Evolutionary conservation across 2,113 vertebrate species (phyloP), one percentile per base, ranked within the genome.

Genomic region (Hydropotes inermis): DNA sequence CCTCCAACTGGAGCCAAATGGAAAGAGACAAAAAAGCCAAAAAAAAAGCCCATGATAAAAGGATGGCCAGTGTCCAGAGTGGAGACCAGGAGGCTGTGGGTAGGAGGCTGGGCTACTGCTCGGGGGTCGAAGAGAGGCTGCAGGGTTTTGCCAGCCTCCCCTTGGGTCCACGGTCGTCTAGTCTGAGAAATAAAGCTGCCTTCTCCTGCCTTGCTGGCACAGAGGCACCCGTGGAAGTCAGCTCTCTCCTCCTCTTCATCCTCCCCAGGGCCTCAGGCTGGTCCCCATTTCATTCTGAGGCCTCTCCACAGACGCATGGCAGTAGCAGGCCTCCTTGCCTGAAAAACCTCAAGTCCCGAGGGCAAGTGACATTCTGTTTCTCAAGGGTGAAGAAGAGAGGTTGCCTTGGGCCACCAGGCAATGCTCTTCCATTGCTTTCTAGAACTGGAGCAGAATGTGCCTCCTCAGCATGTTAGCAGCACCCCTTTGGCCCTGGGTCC

Each of bases 381-480:
- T 17, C 74, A 90, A 39, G 33, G 10, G 6, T 17, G 23, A 76
- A 39, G 33, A 10, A 55, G 47, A 78, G 17, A 11, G n/a, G 10
- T n/a, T 7, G 4, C 54, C 1, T 30, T 3, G 54, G 86, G 86
- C 47, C 12, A 9, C 58, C 17, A 23, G 60, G 67, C 47, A 54
- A 1, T 1, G 27, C 27, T 2, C 85, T 76, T 6, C 39, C 4
- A 7, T n/a, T 0, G 3, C 36, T 74, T 64, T 60, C 45, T 36
- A 15, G 17, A 58, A 13, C 5, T 0, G 0, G 14, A 54, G 55
- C 13, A 47, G 90, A 54, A 78, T 60, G 88, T 6, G 50, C 79
- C 6, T 2, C 30, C 54, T 33, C 2, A 2, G 57, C 5, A 5
- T 11, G 5, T 27, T 4, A 2, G 15, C 43, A 33, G 39, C 7